Base-by-base conservation (phyloP, 2,888 invertebrate species). In the Agonopterix alstromeriana region DNA sequence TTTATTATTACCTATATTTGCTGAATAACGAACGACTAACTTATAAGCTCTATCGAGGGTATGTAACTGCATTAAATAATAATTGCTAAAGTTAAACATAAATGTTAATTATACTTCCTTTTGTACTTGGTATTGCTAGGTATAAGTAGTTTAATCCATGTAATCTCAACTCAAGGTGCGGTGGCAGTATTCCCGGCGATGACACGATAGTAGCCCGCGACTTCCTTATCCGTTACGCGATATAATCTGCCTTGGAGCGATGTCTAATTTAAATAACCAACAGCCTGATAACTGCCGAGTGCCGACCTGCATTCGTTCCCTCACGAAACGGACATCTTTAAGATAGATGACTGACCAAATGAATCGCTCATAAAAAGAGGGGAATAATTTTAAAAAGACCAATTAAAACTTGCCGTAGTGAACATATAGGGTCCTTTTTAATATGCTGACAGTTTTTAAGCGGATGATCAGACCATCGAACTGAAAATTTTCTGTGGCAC, bases 171-270 rank as follows among this genome's bases (percentile, higher is more conserved):
- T 27, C 27, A 27, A 27, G 27, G 42, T 36, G 57, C 59, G 55
- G 65, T 68, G 64, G 67, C 68, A 63, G 60, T 52, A 58, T 58
- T 60, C 65, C 60, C 65, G 60, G 63, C 69, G 78, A 74, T 74
- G 77, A 72, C 71, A 80, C 67, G 82, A 82, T 80, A 77, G 63
- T 64, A 64, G 59, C 61, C 63, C 58, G 65, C 67, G 67, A 77
- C 77, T 83, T 79, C 82, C 83, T 81, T 82, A 84, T 82, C 80
- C 82, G 76, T 75, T 71, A 73, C 70, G 69, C 70, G 82, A 83
- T 83, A 73, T 64, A 67, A 84, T 83, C 83, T 73, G 54, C 62
- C 63, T 63, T 63, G 70, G 65, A 69, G 69, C 73, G 71, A 70
- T 73, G 76, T 74, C 79, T 79, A 72, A 85, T 84, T 85, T 84